Evolutionary conservation across 2,797 vertebrate genomes (phyloP), one percentile per base, ranked within the genome.

Genomic region (Microchirus variegatus): DNA sequence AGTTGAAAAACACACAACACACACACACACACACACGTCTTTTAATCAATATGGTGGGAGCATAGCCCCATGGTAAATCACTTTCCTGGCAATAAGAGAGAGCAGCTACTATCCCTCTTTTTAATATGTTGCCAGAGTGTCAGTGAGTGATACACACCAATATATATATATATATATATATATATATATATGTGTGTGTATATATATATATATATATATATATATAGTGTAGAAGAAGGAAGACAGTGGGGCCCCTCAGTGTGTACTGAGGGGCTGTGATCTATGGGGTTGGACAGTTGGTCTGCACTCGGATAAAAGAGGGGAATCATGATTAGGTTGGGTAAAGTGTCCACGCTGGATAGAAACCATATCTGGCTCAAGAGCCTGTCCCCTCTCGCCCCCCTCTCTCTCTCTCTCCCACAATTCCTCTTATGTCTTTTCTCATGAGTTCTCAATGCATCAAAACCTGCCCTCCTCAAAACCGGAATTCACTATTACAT

Each of bases 391-490:
- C 44, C 52, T 46, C 58, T 43, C 48, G n/a, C 48, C 41, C 45
- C 16, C 42, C 1, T 45, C 46, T 40, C 17, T 41, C 1, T 42
- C 41, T 15, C 41, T 42, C 1, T 13, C 41, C 40, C 10, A 15
- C 41, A 42, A 13, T 6, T 50, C 43, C 48, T 26, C 70, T 82
- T 72, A 77, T 75, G 90, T 90, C 88, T 70, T 74, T 75, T 80
- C 81, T 80, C 73, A 89, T 91, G 80, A 88, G 73, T 71, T 63
- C 78, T 80, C 88, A 90, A 92, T 91, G 89, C 84, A 91, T 93
- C 89, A 92, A 85, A 87, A 79, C 50, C 42, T 52, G 59, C 77
- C 58, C 65, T 77, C 73, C 69, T 63, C 63, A 70, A 54, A 81
- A 80, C 58, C 70, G 66, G 71, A 62, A 82, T 75, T 59, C 67